Conservation (phyloP, 1,140 invertebrate genomes). For the Ditylenchus dipsaci region DNA sequence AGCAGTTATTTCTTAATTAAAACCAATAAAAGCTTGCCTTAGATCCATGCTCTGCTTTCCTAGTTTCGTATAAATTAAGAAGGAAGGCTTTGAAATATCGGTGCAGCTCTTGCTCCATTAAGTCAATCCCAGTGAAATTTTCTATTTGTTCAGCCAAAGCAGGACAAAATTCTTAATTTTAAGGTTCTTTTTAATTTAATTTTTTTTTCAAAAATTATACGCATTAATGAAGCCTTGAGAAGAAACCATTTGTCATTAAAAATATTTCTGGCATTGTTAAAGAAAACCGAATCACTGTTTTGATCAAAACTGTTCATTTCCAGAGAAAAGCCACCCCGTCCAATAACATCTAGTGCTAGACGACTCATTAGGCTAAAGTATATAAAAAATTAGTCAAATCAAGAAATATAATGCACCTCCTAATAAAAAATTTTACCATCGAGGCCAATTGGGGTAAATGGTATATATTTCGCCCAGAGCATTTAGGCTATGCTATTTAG, state of each 20-base stretch:
- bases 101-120: neutral
- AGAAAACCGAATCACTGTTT: too few relatives aligned
- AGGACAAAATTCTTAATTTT: slow-evolving; percentile 14
- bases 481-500: too few relatives aligned
- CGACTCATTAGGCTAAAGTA: slow-evolving; percentile 17
- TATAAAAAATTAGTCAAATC: neutral
- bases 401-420: too few relatives aligned
- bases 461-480: too few relatives aligned
- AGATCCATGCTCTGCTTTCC: slow-evolving; percentile 12
- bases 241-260: too few relatives aligned
- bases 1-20: neutral
- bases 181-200: too few relatives aligned
- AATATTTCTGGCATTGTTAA: too few relatives aligned
- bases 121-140: neutral
- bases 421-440: too few relatives aligned
- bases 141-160: neutral
- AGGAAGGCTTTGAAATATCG: slow-evolving; percentile 12
- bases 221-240: too few relatives aligned
- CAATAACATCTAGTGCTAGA: slow-evolving; percentile 23
- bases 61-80: slow-evolving; percentile 8
- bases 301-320: too few relatives aligned
- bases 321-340: slow-evolving; percentile 14
- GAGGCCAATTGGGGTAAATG: too few relatives aligned
- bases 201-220: too few relatives aligned
- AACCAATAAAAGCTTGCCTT: slow-evolving; percentile 5